phyloP scores from a whole-genome alignment of 2,888 invertebrate species.

The Schizaphis graminum region DNA sequence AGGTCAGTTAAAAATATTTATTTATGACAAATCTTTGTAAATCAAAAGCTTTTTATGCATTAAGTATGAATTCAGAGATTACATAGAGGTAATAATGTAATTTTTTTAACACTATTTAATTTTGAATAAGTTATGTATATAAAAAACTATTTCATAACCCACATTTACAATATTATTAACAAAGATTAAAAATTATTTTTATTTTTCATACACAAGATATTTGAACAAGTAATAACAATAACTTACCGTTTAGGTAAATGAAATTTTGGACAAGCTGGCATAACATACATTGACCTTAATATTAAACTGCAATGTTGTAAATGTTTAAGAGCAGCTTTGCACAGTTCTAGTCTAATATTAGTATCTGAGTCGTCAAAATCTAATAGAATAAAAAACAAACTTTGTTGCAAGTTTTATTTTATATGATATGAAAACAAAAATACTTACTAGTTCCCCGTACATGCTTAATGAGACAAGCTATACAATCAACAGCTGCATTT shows the following conservation, averaged over 20 bases:
- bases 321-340: slow-evolving; percentile 86
- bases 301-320: slow-evolving; percentile 89
- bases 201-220: not conserved
- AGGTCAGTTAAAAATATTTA: not conserved
- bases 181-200: not conserved
- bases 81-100: not conserved
- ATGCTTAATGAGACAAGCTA: slow-evolving; percentile 86
- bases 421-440: not conserved
- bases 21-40: not conserved
- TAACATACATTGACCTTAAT: slow-evolving; percentile 90
- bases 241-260: slow-evolving; percentile 81
- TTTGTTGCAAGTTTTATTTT: not conserved
- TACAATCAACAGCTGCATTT: slow-evolving; percentile 94
- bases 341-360: slow-evolving; percentile 72
- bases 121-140: not conserved
- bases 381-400: slow-evolving; percentile 18
- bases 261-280: slow-evolving; percentile 95
- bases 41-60: not conserved
- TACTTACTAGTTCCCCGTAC: slow-evolving; percentile 76
- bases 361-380: slow-evolving; percentile 65
- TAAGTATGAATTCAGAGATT: not conserved
- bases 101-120: not conserved
- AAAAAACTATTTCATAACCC: not conserved
- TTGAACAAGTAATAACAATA: not conserved
- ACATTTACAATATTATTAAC: not conserved